Base-by-base conservation (phyloP, 2,113 vertebrate species). In the Suncus etruscus region DNA sequence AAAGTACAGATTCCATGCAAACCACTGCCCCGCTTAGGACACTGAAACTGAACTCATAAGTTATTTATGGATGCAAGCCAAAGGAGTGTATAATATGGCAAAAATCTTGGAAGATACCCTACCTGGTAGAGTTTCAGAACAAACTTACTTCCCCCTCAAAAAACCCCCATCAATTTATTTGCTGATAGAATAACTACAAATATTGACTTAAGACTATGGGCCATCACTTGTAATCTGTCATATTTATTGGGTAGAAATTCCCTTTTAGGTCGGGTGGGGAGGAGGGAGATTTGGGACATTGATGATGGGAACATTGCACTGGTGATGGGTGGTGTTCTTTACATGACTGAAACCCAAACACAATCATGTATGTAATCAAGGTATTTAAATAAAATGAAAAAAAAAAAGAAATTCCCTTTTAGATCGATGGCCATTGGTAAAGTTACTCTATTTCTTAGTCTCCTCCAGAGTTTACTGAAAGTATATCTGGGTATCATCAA, bases 321-420 rank as follows among this genome's bases (percentile, higher is more conserved):
- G n/a, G n/a, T n/a, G n/a, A n/a, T n/a, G n/a, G n/a, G n/a, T n/a
- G n/a, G n/a, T n/a, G n/a, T n/a, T n/a, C n/a, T n/a, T n/a, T n/a
- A n/a, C n/a, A n/a, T n/a, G n/a, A n/a, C n/a, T n/a, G n/a, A n/a
- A n/a, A n/a, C n/a, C n/a, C n/a, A n/a, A n/a, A n/a, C n/a, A n/a
- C n/a, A n/a, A n/a, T n/a, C n/a, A n/a, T n/a, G n/a, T n/a, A n/a
- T n/a, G n/a, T n/a, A n/a, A n/a, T n/a, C n/a, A n/a, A n/a, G n/a
- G n/a, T n/a, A n/a, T n/a, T n/a, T n/a, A n/a, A n/a, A n/a, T n/a
- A n/a, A n/a, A n/a, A n/a, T n/a, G n/a, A n/a, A n/a, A n/a, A n/a
- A n/a, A n/a, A n/a, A n/a, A n/a, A n/a, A 61, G 85, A 90, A 68
- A 22, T 93, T 92, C 45, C 47, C 61, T 86, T 90, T 3, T 88